Conservation (phyloP, 2,113 vertebrate genomes). For the Pomatostomus ruficeps region DNA sequence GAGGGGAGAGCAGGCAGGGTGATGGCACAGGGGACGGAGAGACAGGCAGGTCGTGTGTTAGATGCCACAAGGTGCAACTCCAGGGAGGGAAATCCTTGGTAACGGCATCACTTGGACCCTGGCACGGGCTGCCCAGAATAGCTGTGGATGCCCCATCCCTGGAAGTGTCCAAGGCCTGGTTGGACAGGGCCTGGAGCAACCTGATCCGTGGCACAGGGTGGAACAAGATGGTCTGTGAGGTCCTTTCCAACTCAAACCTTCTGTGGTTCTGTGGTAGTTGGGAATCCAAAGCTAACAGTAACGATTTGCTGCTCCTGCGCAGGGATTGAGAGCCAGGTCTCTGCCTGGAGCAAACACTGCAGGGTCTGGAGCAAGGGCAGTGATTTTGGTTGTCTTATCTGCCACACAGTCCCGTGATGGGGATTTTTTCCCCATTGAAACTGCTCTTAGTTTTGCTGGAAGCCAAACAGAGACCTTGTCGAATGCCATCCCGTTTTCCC, state of each 20-base stretch:
- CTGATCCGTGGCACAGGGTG: background rate
- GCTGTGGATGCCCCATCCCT: background rate
- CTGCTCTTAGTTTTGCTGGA: background rate
- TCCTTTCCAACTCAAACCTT: background rate
- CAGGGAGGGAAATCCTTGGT: background rate
- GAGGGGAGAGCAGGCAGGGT: background rate
- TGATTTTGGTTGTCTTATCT: background rate
- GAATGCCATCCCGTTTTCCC: background rate
- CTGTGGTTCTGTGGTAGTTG: background rate
- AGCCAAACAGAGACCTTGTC: background rate
- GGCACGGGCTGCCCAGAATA: background rate
- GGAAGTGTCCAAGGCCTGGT: too few species aligned
- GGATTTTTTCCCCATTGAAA: background rate
- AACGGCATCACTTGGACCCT: background rate
- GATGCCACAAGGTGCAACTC: background rate
- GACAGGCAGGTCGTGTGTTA: rapidly evolving
- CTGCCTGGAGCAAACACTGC: background rate
- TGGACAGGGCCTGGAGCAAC: background rate
- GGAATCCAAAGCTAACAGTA: background rate
- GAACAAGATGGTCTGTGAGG: background rate
- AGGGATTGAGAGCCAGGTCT: background rate
- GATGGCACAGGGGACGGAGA: background rate
- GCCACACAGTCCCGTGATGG: background rate
- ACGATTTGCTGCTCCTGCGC: background rate
- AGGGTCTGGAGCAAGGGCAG: background rate